These are phyloP conservation scores for Mallateleia sp. DNA, from an alignment of 2,888 invertebrate species.

Conservation along the genomic window DNA sequence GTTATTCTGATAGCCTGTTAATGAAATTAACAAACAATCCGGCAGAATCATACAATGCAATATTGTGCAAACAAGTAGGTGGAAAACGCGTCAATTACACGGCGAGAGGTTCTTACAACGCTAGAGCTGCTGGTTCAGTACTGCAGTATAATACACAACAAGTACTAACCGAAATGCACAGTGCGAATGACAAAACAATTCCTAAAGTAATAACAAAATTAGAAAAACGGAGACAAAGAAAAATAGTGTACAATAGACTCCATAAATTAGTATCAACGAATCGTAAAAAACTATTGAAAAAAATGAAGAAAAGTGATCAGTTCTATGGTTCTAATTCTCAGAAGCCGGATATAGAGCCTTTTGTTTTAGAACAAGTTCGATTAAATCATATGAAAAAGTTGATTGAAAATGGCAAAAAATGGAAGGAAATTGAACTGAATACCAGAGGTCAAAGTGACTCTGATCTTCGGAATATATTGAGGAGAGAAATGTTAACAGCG, in stretches of 20 bases:
- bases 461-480: conserved; percentile 54
- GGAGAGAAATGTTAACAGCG: conserved; percentile 72
- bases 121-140: too few relatives aligned
- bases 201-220: background rate
- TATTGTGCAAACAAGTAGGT: too few relatives aligned
- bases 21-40: too few relatives aligned
- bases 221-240: background rate
- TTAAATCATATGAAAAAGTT: conserved; percentile 9
- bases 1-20: too few relatives aligned
- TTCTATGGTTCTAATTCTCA: conserved; percentile 23
- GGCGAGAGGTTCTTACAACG: too few relatives aligned
- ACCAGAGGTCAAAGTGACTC: conserved; percentile 58
- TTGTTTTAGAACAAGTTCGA: background rate
- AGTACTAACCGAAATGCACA: background rate
- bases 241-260: background rate
- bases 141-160: background rate
- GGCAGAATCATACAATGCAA: too few relatives aligned
- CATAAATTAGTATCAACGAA: too few relatives aligned
- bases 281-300: too few relatives aligned
- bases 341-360: conserved; percentile 6
- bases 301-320: background rate
- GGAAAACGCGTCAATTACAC: too few relatives aligned
- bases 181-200: background rate
- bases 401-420: conserved; percentile 37
- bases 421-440: conserved; percentile 55